Evolutionary conservation across 2,113 vertebrate species (phyloP).

Genomic region (Phalacrocorax aristotelis): DNA sequence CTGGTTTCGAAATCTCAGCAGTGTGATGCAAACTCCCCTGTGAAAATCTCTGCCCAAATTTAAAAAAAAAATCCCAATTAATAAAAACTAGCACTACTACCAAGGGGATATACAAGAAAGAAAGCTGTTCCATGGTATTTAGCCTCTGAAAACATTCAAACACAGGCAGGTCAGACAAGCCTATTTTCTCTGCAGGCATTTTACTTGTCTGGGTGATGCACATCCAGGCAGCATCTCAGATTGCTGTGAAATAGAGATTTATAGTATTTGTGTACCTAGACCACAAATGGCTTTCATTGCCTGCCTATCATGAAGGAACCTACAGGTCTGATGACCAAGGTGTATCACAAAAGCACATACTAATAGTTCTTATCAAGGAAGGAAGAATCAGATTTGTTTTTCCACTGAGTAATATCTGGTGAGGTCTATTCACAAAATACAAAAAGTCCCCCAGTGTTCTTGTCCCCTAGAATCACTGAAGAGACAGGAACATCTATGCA

Average conservation of each 20-base stretch:
- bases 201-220: not conserved
- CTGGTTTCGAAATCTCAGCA: not conserved
- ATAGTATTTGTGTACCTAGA: not conserved
- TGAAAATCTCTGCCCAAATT: not conserved
- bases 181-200: not conserved
- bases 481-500: not conserved
- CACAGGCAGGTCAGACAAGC: not conserved
- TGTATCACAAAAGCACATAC: not conserved
- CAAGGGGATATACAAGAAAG: not conserved
- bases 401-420: not conserved
- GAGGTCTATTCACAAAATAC: not conserved
- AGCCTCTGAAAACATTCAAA: not conserved
- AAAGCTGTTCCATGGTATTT: not conserved
- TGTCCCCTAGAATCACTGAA: not conserved
- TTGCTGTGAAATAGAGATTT: not conserved
- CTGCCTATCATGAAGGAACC: not conserved
- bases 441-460: not conserved
- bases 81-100: not conserved
- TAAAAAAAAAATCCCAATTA: not conserved
- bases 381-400: not conserved
- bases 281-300: not conserved
- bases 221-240: not conserved
- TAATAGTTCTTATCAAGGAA: not conserved
- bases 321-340: not conserved
- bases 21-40: not conserved